Evolutionary conservation across 2,888 invertebrate genomes (phyloP).

Genomic region (Colostygia pectinataria): DNA sequence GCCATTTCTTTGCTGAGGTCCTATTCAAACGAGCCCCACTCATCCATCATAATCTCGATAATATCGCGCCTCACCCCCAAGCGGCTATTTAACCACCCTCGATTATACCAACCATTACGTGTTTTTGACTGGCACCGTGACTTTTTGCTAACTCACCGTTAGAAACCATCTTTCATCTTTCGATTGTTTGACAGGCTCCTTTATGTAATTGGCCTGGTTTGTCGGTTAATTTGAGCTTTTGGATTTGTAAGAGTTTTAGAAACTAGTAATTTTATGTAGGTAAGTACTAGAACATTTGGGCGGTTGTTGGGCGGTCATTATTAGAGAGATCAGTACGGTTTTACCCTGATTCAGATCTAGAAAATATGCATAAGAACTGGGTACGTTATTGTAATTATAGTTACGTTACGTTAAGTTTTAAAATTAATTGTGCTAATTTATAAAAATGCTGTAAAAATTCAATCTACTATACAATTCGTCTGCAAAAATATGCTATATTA

Average conservation of each 20-base stretch:
- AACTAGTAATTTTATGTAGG: no score
- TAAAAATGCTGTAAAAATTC: no score
- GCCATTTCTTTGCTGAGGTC: neutral
- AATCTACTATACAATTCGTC: no score
- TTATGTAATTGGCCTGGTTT: conserved; percentile 29
- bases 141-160: conserved; percentile 47
- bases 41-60: conserved; percentile 81
- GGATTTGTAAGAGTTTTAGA: neutral
- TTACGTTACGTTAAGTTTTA: no score
- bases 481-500: no score
- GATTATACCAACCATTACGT: conserved; percentile 77
- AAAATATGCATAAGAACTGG: no score
- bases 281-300: no score
- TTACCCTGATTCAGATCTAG: no score
- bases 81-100: conserved; percentile 74
- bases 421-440: no score
- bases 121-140: conserved; percentile 66
- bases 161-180: conserved; percentile 47
- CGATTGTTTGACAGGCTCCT: conserved; percentile 51
- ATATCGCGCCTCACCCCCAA: conserved; percentile 72
- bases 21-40: conserved; percentile 18
- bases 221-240: conserved; percentile 2
- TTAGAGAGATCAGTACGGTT: no score
- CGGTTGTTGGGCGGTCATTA: no score
- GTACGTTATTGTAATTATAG: no score